Evolutionary conservation across 1,140 invertebrate species (phyloP).

Genomic region (Drosophila aff.): DNA sequence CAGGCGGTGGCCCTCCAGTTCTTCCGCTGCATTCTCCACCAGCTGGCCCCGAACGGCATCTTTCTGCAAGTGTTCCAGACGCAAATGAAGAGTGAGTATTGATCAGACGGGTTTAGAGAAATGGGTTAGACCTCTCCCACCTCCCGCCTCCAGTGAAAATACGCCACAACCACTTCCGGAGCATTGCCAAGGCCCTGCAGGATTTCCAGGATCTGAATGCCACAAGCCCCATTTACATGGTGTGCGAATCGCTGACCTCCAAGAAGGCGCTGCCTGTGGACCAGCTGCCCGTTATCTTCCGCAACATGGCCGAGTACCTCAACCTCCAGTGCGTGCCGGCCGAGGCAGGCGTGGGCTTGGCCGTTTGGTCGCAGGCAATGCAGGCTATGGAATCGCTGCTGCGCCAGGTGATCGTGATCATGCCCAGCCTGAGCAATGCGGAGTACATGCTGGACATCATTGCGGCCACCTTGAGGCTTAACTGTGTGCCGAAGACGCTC

Average conservation of each 20-base stretch:
- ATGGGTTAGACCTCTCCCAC: neutral
- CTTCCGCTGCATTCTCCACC: conserved; percentile 97
- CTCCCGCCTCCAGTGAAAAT: conserved; percentile 63
- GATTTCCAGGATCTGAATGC: conserved; percentile 99
- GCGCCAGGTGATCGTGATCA: conserved; percentile 90
- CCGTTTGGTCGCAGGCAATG: conserved; percentile 92
- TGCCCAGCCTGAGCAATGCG: conserved; percentile 91
- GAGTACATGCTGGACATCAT: conserved; percentile 94
- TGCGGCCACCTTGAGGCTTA: conserved; percentile 93
- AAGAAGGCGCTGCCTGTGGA: conserved; percentile 94
- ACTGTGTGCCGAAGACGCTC: conserved; percentile 89
- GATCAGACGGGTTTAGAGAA: too few species aligned
- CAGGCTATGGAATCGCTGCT: conserved; percentile 94
- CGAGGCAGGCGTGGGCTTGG: conserved; percentile 91
- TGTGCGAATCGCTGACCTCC: conserved; percentile 96
- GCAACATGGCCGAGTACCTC: conserved; percentile 96
- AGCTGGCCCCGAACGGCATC: conserved; percentile 97
- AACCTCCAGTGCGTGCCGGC: conserved; percentile 92
- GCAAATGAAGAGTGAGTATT: conserved; percentile 90
- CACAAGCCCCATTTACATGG: conserved; percentile 95
- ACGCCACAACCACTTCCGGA: conserved; percentile 92
- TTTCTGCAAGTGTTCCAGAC: conserved; percentile 98
- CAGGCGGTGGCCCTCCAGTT: conserved; percentile 98
- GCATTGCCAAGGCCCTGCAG: conserved; percentile 95
- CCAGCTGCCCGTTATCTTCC: conserved; percentile 90